Conservation (phyloP, 2,797 vertebrate genomes). For the Pseudomugil gertrudae region DNA sequence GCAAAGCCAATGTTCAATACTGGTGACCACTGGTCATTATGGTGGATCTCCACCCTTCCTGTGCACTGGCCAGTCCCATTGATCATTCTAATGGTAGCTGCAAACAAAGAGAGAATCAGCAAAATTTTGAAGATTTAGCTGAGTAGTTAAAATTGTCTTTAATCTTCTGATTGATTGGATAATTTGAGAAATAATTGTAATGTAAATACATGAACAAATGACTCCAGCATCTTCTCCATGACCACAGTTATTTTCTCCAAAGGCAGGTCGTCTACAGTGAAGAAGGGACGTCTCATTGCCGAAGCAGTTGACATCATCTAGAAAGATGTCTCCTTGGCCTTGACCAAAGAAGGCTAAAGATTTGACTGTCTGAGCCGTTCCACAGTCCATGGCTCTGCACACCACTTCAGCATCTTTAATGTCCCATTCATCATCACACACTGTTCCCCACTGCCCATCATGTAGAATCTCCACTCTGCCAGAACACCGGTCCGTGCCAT, state of each 20-base stretch:
- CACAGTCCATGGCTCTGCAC: slow-evolving; percentile 70
- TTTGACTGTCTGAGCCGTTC: slow-evolving; percentile 56
- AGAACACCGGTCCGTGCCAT: slow-evolving; percentile 68
- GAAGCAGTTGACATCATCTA: slow-evolving; percentile 62
- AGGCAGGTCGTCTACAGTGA: slow-evolving; percentile 45
- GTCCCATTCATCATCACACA: slow-evolving; percentile 75
- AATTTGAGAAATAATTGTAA: not conserved
- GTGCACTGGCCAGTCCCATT: slow-evolving; percentile 68
- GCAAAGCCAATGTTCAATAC: slow-evolving; percentile 60
- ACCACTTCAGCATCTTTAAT: slow-evolving; percentile 68
- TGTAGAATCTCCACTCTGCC: slow-evolving; percentile 71
- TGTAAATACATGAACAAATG: slow-evolving; percentile 64
- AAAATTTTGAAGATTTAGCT: not conserved
- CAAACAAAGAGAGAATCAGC: slow-evolving; percentile 16
- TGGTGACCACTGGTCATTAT: slow-evolving; percentile 50
- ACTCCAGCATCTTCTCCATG: slow-evolving; percentile 73
- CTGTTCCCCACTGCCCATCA: slow-evolving; percentile 69
- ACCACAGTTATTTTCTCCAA: slow-evolving; percentile 68
- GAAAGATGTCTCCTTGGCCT: slow-evolving; percentile 60
- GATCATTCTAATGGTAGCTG: slow-evolving; percentile 62
- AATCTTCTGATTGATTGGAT: not conserved
- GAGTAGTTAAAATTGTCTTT: not conserved
- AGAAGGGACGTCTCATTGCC: slow-evolving; percentile 67
- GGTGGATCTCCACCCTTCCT: slow-evolving; percentile 67
- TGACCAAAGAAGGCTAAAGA: slow-evolving; percentile 54